Conservation (phyloP, 2,797 vertebrate genomes). For the Enteromius argenteus region DNA sequence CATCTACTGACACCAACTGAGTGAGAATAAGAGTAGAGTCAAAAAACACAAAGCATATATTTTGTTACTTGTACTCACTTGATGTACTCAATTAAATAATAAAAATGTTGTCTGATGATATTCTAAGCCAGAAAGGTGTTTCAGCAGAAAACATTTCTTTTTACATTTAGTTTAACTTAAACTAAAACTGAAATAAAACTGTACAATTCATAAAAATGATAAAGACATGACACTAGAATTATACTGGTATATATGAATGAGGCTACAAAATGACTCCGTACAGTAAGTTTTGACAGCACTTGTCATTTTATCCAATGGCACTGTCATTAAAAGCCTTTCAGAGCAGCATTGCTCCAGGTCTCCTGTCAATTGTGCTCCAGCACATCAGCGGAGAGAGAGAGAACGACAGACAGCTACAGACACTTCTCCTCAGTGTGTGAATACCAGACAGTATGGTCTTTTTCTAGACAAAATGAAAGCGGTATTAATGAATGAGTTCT, state of each 20-base stretch:
- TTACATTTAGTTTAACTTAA: not conserved
- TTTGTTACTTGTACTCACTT: not conserved
- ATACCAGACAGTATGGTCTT: not conserved
- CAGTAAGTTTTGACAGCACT: not conserved
- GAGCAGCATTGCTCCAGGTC: not conserved
- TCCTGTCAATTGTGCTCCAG: not conserved
- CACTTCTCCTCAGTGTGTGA: not conserved
- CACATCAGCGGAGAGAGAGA: not conserved
- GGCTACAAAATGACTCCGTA: not conserved
- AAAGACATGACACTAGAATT: not conserved
- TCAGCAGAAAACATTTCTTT: not conserved
- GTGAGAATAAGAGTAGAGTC: not conserved
- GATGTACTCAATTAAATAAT: not conserved
- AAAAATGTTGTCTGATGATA: not conserved
- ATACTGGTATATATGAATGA: not conserved
- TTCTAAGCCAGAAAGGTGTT: not conserved
- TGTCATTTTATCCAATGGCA: not conserved
- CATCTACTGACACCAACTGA: constrained; percentile 83
- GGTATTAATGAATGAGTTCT: constrained; percentile 61
- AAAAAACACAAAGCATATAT: not conserved
- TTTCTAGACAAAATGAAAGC: not conserved
- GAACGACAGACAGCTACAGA: not conserved
- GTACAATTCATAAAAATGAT: too few relatives aligned
- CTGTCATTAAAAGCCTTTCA: constrained; percentile 1
- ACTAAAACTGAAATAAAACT: not conserved